Percentiles rank a stretch among this genome's conserved stretches.
These are phyloP conservation scores for Bombus fervidus DNA, from an alignment of 1,140 invertebrate species.

Conservation along the genomic window DNA sequence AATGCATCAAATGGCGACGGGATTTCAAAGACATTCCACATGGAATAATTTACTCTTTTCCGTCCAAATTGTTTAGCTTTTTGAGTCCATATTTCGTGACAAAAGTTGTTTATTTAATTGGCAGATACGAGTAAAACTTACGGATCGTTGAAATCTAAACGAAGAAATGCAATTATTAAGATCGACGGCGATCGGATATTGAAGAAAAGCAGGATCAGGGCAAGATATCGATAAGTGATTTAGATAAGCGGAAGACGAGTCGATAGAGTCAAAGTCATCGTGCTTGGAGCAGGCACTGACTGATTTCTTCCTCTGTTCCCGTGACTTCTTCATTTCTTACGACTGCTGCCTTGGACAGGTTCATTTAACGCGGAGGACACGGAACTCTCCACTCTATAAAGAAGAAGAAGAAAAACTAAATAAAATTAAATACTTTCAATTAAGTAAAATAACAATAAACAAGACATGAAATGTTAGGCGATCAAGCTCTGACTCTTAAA, in stretches of 20 bases:
- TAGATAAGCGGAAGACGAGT: conserved; percentile 51
- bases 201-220: conserved; percentile 12
- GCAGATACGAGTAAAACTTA: too few relatives aligned
- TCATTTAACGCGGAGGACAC: conserved; percentile 11
- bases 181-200: conserved; percentile 24
- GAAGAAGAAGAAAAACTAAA: neutral
- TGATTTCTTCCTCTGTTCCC: conserved; percentile 57
- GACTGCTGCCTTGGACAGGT: conserved; percentile 30
- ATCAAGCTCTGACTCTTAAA: too few relatives aligned
- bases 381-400: neutral
- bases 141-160: neutral
- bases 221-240: conserved; percentile 42
- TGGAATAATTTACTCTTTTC: neutral
- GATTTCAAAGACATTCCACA: too few relatives aligned
- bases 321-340: conserved; percentile 55
- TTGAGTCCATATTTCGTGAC: too few relatives aligned
- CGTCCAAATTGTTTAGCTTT: neutral
- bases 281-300: conserved; percentile 57
- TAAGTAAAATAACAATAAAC: too few relatives aligned
- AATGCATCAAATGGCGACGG: neutral
- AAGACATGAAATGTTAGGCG: too few relatives aligned
- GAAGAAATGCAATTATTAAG: conserved; percentile 15
- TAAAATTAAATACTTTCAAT: too few relatives aligned
- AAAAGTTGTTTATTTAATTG: too few relatives aligned
- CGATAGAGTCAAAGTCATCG: conserved; percentile 67